phyloP scores from a whole-genome alignment of 2,113 vertebrate species.

The Spheniscus mendiculus region DNA sequence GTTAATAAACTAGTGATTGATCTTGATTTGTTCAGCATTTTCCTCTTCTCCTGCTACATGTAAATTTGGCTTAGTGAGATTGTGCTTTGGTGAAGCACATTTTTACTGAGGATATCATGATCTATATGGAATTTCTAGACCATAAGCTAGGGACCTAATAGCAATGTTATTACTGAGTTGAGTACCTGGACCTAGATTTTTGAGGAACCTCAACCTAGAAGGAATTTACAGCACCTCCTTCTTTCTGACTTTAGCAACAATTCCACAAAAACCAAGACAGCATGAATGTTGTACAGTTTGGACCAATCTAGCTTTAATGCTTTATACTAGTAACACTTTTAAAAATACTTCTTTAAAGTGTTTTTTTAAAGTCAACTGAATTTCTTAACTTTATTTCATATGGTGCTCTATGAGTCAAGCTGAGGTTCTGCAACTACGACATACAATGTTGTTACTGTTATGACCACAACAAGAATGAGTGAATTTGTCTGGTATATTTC shows the following conservation, averaged over 20 bases:
- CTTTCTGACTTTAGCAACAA: background rate
- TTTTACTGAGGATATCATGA: background rate
- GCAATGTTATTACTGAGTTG: background rate
- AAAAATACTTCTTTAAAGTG: background rate
- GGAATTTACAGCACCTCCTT: background rate
- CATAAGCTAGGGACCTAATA: background rate
- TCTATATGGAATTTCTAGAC: background rate
- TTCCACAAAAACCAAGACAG: background rate
- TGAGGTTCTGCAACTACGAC: background rate
- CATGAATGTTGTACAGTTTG: background rate
- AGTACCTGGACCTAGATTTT: background rate
- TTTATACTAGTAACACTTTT: background rate
- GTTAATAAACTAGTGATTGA: background rate
- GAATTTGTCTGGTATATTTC: constrained; percentile 18
- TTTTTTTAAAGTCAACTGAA: background rate
- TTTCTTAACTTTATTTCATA: background rate
- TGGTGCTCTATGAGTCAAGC: background rate
- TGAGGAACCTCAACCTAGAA: background rate
- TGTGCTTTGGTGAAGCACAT: background rate
- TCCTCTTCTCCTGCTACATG: background rate
- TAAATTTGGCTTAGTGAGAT: background rate
- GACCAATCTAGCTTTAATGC: background rate
- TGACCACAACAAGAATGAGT: background rate
- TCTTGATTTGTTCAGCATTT: background rate
- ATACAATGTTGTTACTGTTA: background rate